These are phyloP conservation scores for Ceramica pisi DNA, from an alignment of 2,888 invertebrate genomes.

Conservation along the genomic window DNA sequence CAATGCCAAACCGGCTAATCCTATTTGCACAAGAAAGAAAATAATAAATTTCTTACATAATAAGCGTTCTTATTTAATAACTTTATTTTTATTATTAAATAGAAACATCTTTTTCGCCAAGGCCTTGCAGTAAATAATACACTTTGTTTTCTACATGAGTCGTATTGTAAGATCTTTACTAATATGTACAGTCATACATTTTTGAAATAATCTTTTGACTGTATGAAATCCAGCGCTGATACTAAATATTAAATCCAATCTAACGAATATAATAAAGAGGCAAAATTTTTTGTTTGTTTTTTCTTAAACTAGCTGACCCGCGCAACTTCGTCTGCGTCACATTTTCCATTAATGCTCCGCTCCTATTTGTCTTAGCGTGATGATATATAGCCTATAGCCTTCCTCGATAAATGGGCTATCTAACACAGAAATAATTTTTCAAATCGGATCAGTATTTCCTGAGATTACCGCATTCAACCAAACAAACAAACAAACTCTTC, in stretches of 20 bases:
- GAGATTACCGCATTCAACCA: too few relatives aligned
- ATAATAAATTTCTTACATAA: background rate
- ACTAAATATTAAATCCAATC: background rate
- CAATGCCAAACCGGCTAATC: background rate
- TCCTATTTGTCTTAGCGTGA: too few relatives aligned
- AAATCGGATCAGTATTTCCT: too few relatives aligned
- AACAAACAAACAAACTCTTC: too few relatives aligned
- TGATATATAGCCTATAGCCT: too few relatives aligned
- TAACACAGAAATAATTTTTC: too few relatives aligned
- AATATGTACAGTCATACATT: background rate
- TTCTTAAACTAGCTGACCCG: too few relatives aligned
- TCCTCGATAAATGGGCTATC: too few relatives aligned
- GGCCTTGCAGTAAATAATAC: background rate
- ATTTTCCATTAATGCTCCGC: too few relatives aligned
- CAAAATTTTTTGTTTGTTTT: background rate
- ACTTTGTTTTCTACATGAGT: background rate
- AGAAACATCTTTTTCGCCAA: background rate
- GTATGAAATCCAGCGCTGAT: background rate
- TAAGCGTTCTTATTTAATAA: background rate
- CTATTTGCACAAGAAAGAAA: background rate
- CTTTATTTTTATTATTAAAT: background rate
- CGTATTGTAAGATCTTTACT: conserved; percentile 7
- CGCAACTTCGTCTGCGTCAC: too few relatives aligned
- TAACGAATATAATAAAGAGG: background rate
- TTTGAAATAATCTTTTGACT: conserved; percentile 1